Percentiles rank a stretch among this genome's conserved stretches.
phyloP scores from a whole-genome alignment of 2,113 vertebrate species.

The Pantherophis guttatus region DNA sequence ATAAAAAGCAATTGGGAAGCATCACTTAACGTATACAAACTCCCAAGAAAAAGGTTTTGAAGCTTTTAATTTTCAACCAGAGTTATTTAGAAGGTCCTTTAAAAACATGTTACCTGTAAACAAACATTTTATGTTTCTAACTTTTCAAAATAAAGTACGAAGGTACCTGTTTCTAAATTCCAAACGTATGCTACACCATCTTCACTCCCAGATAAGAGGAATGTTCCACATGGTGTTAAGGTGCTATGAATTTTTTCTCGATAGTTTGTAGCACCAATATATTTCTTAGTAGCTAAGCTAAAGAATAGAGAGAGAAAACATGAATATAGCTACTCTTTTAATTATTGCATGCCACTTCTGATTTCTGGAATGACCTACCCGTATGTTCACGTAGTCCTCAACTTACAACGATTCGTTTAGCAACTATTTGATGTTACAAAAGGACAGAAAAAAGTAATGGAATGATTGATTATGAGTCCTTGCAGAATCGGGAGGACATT shows the following conservation, averaged over 20 bases:
- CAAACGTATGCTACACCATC: conserved; percentile 93
- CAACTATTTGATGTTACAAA: neutral
- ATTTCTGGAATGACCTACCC: neutral
- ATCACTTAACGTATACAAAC: neutral
- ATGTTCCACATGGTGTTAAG: conserved; percentile 90
- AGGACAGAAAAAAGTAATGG: neutral
- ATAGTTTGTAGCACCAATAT: conserved; percentile 90
- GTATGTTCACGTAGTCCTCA: neutral
- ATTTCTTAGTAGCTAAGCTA: conserved; percentile 87
- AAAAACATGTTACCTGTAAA: neutral
- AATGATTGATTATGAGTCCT: neutral
- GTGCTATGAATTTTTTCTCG: conserved; percentile 91
- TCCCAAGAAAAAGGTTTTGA: neutral
- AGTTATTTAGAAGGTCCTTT: neutral
- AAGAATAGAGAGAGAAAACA: conserved; percentile 48
- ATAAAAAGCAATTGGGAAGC: neutral
- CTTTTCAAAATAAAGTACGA: conserved; percentile 21
- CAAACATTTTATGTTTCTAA: conserved; percentile 2
- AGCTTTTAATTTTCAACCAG: neutral
- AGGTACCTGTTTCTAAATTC: conserved; percentile 92
- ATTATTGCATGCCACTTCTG: neutral
- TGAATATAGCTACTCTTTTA: conserved; percentile 15
- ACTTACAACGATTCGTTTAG: neutral
- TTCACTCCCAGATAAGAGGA: conserved; percentile 94
- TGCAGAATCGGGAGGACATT: neutral